These are phyloP conservation scores for Oxyscelio sp. DNA, from an alignment of 2,888 invertebrate species.

Conservation along the genomic window DNA sequence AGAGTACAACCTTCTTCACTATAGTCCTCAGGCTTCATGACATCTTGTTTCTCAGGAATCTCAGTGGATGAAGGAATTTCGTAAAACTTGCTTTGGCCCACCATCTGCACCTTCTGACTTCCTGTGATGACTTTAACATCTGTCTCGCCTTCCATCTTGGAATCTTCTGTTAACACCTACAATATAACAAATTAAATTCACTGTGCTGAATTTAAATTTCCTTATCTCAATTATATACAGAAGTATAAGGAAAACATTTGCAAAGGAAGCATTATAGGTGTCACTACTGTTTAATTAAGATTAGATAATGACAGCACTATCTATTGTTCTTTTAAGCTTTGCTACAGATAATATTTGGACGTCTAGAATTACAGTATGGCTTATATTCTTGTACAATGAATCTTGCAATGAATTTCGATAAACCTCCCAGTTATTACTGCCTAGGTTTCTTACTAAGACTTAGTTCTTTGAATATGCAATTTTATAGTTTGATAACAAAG, in stretches of 20 bases:
- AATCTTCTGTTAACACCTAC: conserved; percentile 86
- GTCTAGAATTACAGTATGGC: too few species aligned
- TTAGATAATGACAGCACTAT: too few species aligned
- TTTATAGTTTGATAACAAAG: too few species aligned
- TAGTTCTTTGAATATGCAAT: too few species aligned
- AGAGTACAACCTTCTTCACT: conserved; percentile 90
- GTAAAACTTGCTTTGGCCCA: conserved; percentile 90
- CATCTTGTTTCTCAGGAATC: conserved; percentile 92
- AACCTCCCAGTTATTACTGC: too few species aligned
- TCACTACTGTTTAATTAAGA: too few species aligned
- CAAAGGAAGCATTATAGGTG: too few species aligned
- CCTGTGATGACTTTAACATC: conserved; percentile 82
- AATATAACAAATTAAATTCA: not conserved
- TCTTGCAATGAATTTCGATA: too few species aligned
- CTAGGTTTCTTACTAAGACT: too few species aligned
- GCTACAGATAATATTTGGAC: too few species aligned
- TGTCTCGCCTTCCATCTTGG: conserved; percentile 84
- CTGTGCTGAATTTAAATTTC: not conserved
- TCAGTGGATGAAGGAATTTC: conserved; percentile 85
- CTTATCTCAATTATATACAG: not conserved
- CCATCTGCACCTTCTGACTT: conserved; percentile 87
- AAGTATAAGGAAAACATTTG: not conserved
- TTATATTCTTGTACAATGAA: too few species aligned
- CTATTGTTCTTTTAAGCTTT: too few species aligned
- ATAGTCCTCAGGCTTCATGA: conserved; percentile 94